A percentile compares a stretch with the other conserved stretches of the same genome.
phyloP scores from a whole-genome alignment of 1,140 invertebrate species.

The Calycopis cecrops region DNA sequence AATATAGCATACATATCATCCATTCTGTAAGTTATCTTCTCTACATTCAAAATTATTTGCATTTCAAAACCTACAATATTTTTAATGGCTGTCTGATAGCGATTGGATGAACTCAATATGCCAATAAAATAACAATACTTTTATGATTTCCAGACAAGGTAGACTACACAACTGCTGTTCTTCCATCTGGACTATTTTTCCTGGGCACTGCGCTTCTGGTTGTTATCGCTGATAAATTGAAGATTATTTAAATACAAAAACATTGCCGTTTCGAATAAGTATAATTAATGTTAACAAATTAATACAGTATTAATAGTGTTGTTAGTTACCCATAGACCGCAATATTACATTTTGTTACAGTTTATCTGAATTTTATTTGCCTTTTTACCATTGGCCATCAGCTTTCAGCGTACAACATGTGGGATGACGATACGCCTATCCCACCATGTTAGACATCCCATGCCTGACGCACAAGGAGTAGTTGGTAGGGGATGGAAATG shows the following conservation, averaged over 20 bases:
- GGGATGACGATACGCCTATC: no score
- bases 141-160: constrained; percentile 39
- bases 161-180: constrained; percentile 42
- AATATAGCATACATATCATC: no score
- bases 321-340: constrained; percentile 15
- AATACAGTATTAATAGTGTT: constrained; percentile 54
- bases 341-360: constrained; percentile 14
- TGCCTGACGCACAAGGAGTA: no score
- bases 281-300: constrained; percentile 1
- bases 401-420: no score
- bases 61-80: no score
- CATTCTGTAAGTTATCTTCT: no score
- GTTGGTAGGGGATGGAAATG: no score
- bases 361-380: not conserved
- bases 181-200: constrained; percentile 61
- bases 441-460: no score
- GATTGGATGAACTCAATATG: not conserved
- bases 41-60: no score
- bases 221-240: constrained; percentile 66
- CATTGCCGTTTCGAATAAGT: constrained; percentile 19
- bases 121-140: constrained; percentile 1
- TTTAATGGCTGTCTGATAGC: no score
- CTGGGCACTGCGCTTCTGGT: constrained; percentile 59
- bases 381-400: no score
- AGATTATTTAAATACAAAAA: constrained; percentile 25